phyloP scores from a whole-genome alignment of 2,888 invertebrate species.

The Platynereis dumerilii region DNA sequence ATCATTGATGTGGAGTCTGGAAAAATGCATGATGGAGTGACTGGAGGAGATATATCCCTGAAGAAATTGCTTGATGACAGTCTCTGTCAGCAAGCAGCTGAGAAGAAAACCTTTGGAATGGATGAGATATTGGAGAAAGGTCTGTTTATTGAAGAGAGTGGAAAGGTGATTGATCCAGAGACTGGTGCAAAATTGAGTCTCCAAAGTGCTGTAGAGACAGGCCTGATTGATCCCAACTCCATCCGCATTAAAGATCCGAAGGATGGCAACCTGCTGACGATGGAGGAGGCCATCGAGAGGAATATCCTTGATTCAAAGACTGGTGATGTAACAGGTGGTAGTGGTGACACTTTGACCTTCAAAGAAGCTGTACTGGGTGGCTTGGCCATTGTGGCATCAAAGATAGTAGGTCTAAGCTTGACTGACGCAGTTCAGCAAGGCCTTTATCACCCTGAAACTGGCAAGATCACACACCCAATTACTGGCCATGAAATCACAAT shows the following conservation, averaged over 20 bases:
- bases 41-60: slow-evolving; percentile 2
- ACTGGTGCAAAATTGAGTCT: slow-evolving; percentile 76
- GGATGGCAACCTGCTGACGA: slow-evolving; percentile 68
- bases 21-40: slow-evolving; percentile 22
- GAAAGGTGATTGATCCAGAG: slow-evolving; percentile 76
- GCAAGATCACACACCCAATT: slow-evolving; percentile 43
- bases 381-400: slow-evolving; percentile 29
- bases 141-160: slow-evolving; percentile 79
- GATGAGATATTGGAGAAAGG: slow-evolving; percentile 70
- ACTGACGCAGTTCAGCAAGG: slow-evolving; percentile 54
- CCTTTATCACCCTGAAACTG: slow-evolving; percentile 53
- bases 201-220: slow-evolving; percentile 81
- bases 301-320: slow-evolving; percentile 48
- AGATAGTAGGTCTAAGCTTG: slow-evolving; percentile 39
- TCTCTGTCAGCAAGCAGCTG: slow-evolving; percentile 1
- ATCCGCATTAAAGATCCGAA: slow-evolving; percentile 5
- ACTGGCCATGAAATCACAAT: slow-evolving; percentile 69
- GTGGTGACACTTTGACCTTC: slow-evolving; percentile 52
- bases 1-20: slow-evolving; percentile 72
- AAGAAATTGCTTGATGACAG: neutral
- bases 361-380: slow-evolving; percentile 38
- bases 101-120: slow-evolving; percentile 19
- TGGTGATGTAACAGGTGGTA: slow-evolving; percentile 36
- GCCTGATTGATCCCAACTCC: slow-evolving; percentile 72
- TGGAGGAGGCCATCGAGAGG: slow-evolving; percentile 35